phyloP scores from a whole-genome alignment of 1,140 invertebrate genomes.

The Rhynchophorus ferrugineus region DNA sequence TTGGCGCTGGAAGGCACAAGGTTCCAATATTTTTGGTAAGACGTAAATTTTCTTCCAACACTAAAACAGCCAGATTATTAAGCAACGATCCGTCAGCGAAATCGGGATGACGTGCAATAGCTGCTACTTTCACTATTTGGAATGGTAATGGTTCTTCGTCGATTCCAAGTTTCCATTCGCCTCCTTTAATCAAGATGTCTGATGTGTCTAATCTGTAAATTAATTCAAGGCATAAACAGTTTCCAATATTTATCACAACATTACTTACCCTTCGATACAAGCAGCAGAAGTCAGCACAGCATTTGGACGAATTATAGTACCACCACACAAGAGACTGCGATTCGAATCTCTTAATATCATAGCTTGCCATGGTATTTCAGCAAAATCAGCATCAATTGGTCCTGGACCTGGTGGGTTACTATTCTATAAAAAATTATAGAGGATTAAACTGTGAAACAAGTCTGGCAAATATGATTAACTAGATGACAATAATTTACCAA shows the following conservation, averaged over 20 bases:
- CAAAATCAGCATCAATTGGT: slow-evolving; percentile 57
- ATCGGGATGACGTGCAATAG: slow-evolving; percentile 62
- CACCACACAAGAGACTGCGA: slow-evolving; percentile 64
- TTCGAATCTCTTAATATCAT: slow-evolving; percentile 59
- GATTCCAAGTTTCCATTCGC: slow-evolving; percentile 78
- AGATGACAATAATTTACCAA: no score
- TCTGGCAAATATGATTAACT: no score
- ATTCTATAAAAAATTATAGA: slow-evolving; percentile 28
- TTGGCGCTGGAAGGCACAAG: slow-evolving; percentile 55
- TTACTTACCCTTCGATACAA: slow-evolving; percentile 76
- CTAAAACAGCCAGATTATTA: slow-evolving; percentile 67
- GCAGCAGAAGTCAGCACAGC: slow-evolving; percentile 70
- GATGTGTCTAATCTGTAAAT: slow-evolving; percentile 47
- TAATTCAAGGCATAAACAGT: not conserved
- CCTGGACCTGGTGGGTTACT: slow-evolving; percentile 33
- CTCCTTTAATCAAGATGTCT: slow-evolving; percentile 69
- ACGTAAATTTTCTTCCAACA: slow-evolving; percentile 54
- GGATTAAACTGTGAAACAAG: not conserved
- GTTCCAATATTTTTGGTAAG: slow-evolving; percentile 62
- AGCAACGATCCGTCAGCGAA: slow-evolving; percentile 54
- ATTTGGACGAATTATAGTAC: slow-evolving; percentile 61
- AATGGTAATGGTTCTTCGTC: slow-evolving; percentile 72
- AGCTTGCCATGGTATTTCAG: slow-evolving; percentile 78
- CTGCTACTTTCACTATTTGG: slow-evolving; percentile 62
- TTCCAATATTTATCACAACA: no score